Conservation (phyloP, 1,140 invertebrate species). For the Drosophila prosaltans region DNA sequence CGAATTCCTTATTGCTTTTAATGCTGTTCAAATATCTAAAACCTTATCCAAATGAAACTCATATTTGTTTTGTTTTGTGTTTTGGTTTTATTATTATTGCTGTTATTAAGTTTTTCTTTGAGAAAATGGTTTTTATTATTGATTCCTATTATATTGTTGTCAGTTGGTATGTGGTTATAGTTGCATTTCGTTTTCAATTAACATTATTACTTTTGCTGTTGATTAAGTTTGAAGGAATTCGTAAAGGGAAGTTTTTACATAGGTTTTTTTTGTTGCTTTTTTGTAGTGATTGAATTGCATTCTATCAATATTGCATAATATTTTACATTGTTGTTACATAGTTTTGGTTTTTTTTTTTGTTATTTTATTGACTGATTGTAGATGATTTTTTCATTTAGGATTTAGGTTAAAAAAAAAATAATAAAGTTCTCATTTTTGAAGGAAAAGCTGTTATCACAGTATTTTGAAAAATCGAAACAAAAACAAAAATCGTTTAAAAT, state of each 20-base stretch:
- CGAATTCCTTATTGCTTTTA: too few relatives aligned
- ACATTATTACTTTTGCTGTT: constrained; percentile 33
- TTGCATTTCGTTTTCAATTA: constrained; percentile 37
- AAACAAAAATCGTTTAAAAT: background rate
- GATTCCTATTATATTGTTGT: constrained; percentile 53
- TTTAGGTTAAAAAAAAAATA: background rate
- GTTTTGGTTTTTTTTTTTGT: constrained; percentile 7
- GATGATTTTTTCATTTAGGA: constrained; percentile 33
- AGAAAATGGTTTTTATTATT: constrained; percentile 58
- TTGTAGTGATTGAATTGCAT: constrained; percentile 7
- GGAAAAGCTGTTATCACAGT: constrained; percentile 77
- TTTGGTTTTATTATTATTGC: constrained; percentile 58
- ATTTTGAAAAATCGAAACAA: constrained; percentile 53
- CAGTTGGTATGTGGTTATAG: constrained; percentile 28
- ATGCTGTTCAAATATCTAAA: too few relatives aligned
- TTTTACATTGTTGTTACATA: constrained; percentile 28
- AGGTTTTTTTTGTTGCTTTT: background rate
- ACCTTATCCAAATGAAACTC: background rate
- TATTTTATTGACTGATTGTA: constrained; percentile 42
- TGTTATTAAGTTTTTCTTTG: constrained; percentile 57
- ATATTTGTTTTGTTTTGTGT: constrained; percentile 55
- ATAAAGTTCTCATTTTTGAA: constrained; percentile 16
- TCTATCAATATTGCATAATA: constrained; percentile 35
- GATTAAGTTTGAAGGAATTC: constrained; percentile 13
- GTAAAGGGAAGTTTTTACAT: constrained; percentile 21